Percentiles rank a stretch among this genome's conserved stretches.
These are phyloP conservation scores for Littorina saxatilis DNA, from an alignment of 1,140 invertebrate genomes.

Conservation along the genomic window DNA sequence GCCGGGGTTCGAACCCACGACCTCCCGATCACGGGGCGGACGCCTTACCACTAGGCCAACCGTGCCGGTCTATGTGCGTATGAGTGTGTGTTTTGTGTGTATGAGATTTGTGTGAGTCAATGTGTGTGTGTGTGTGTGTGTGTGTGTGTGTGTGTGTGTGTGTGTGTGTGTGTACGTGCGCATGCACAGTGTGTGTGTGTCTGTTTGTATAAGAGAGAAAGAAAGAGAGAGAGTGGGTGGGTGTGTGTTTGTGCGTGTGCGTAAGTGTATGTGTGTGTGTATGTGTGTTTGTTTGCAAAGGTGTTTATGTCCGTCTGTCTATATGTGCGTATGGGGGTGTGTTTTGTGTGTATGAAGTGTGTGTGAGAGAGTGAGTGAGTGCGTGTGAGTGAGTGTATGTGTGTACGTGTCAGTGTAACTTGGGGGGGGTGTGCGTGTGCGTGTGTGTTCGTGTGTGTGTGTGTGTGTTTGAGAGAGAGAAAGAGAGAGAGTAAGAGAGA, in stretches of 20 bases:
- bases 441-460: conserved; percentile 1
- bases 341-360: background rate
- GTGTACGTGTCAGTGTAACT: background rate
- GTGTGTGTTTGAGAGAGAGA: too few species aligned
- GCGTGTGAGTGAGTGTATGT: conserved; percentile 3
- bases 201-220: background rate
- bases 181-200: background rate
- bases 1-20: too few species aligned
- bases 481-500: too few species aligned
- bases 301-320: too few species aligned
- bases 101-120: too few species aligned
- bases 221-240: too few species aligned
- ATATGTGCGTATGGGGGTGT: background rate
- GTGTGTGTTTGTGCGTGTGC: background rate
- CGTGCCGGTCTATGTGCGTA: background rate
- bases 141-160: too few species aligned
- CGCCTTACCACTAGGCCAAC: too few species aligned
- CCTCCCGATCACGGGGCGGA: too few species aligned
- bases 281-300: conserved; percentile 18
- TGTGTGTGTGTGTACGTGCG: background rate
- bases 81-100: conserved; percentile 1
- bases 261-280: background rate
- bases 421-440: background rate
- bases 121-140: background rate
- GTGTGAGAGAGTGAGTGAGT: conserved; percentile 11